Conservation (phyloP, 2,888 invertebrate genomes). For the Chouioia cunea region DNA sequence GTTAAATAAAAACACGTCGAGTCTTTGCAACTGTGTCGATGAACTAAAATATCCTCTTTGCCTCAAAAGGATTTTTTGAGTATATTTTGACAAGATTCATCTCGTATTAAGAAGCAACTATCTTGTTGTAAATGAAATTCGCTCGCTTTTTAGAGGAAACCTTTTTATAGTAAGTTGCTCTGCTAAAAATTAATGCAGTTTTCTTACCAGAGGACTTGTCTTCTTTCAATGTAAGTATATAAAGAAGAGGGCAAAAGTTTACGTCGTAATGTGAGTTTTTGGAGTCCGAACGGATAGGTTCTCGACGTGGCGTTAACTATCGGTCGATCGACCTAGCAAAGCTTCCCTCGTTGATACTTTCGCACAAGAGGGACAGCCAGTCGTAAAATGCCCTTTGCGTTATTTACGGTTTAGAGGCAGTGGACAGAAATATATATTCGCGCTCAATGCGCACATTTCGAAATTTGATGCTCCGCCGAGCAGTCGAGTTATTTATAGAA, state of each 20-base stretch:
- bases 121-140: too few species aligned
- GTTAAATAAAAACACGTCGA: too few species aligned
- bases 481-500: slow-evolving; percentile 39
- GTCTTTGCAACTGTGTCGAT: too few species aligned
- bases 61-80: too few species aligned
- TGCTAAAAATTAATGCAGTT: too few species aligned
- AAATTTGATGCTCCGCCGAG: slow-evolving; percentile 41
- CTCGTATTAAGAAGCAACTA: too few species aligned
- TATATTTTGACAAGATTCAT: too few species aligned
- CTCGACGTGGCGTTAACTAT: slow-evolving; percentile 10
- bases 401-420: slow-evolving; percentile 46
- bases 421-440: slow-evolving; percentile 32
- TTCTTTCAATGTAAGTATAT: too few species aligned
- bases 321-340: background rate
- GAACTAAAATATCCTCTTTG: too few species aligned
- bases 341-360: slow-evolving; percentile 17
- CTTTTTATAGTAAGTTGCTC: too few species aligned
- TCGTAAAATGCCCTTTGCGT: slow-evolving; percentile 46
- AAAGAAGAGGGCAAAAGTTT: background rate
- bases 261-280: background rate
- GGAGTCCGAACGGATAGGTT: background rate
- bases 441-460: slow-evolving; percentile 29
- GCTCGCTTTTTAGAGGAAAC: too few species aligned
- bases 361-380: slow-evolving; percentile 27
- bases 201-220: too few species aligned